A percentile compares a stretch with the other conserved stretches of the same genome.
phyloP scores from a whole-genome alignment of 2,888 invertebrate genomes.

The Cinara cedri region DNA sequence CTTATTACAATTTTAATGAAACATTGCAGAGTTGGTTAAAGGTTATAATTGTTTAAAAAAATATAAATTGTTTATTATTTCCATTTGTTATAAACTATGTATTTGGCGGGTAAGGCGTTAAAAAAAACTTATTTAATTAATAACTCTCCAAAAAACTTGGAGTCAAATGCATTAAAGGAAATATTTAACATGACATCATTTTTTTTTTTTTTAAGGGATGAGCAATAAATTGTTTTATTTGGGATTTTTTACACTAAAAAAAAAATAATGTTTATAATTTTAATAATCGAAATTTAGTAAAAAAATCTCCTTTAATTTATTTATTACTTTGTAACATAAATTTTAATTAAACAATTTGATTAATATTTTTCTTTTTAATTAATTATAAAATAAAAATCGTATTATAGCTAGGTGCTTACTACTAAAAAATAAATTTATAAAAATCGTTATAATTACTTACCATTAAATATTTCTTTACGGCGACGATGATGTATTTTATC shows the following conservation, averaged over 20 bases:
- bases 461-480: no score
- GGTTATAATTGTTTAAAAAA: conserved; percentile 1
- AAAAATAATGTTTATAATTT: background rate
- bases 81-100: background rate
- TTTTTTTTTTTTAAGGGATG: background rate
- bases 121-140: conserved; percentile 35
- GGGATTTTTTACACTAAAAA: background rate
- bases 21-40: background rate
- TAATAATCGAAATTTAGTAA: no score
- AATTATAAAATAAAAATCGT: background rate
- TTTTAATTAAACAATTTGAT: background rate
- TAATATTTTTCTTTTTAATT: background rate
- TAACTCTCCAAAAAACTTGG: conserved; percentile 13
- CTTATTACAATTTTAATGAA: background rate
- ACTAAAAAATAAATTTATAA: no score
- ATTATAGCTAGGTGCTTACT: no score
- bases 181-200: conserved; percentile 1
- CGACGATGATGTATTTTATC: no score
- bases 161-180: conserved; percentile 18
- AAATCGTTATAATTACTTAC: no score
- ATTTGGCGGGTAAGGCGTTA: conserved; percentile 1
- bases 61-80: background rate
- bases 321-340: no score
- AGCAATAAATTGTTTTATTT: background rate
- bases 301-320: no score